Evolutionary conservation across 2,797 vertebrate genomes (phyloP).

Genomic region (Dendrocincla tyrannina): DNA sequence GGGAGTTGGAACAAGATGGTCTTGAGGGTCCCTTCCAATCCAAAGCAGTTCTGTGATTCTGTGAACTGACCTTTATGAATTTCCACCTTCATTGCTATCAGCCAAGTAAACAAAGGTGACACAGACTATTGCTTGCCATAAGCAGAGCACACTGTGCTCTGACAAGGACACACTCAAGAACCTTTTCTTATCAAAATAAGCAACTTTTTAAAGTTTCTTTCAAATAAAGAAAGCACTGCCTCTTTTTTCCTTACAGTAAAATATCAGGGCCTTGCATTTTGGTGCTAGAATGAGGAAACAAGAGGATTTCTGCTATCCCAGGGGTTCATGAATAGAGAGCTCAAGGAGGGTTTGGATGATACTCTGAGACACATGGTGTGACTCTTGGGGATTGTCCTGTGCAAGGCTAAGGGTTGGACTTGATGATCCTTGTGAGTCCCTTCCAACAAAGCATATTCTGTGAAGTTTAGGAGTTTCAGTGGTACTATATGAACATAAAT

Average conservation of each 20-base stretch:
- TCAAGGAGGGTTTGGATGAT: too few species aligned
- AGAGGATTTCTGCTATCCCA: neutral
- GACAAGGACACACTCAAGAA: fast-evolving
- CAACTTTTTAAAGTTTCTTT: neutral
- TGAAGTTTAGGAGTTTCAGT: neutral
- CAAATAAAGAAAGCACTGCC: neutral
- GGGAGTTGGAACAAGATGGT: neutral
- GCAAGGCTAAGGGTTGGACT: too few species aligned
- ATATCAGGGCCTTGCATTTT: neutral
- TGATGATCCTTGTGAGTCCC: too few species aligned
- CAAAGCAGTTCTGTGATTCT: neutral
- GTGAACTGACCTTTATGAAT: neutral
- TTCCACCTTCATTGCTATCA: neutral
- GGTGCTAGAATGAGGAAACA: neutral
- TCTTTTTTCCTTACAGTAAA: neutral
- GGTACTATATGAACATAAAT: neutral
- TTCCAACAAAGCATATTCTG: too few species aligned
- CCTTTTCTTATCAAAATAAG: neutral
- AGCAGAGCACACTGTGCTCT: neutral
- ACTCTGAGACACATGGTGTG: too few species aligned
- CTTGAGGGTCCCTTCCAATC: neutral
- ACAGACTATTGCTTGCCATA: neutral
- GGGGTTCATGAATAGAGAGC: neutral
- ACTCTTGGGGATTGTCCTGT: too few species aligned
- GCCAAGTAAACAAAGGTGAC: neutral